Conservation (phyloP, 2,888 invertebrate species). For the Tridacna crocea region DNA sequence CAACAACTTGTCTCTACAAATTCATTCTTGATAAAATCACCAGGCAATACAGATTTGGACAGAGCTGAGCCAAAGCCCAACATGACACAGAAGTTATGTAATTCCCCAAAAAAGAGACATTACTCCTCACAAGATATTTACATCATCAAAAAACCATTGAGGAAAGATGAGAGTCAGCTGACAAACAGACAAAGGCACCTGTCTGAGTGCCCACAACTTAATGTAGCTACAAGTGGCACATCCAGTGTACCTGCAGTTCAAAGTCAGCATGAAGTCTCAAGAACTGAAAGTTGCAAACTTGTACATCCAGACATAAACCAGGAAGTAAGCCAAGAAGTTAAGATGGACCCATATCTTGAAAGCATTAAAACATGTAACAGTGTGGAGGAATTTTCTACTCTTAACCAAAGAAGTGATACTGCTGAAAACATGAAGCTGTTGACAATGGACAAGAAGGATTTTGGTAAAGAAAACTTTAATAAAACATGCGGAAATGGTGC, state of each 20-base stretch:
- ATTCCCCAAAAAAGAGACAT: conserved; percentile 30
- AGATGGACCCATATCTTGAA: neutral
- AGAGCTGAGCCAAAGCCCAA: no score
- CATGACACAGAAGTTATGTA: neutral
- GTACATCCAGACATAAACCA: neutral
- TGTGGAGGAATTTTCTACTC: neutral
- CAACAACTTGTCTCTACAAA: no score
- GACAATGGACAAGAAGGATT: neutral
- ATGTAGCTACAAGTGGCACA: neutral
- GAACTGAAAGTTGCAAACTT: neutral
- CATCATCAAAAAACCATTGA: neutral
- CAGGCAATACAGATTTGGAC: no score
- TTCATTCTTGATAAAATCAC: no score
- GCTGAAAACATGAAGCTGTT: neutral
- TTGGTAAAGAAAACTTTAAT: neutral
- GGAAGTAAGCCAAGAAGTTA: neutral
- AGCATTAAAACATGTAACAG: neutral
- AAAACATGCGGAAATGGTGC: neutral
- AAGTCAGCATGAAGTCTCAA: neutral
- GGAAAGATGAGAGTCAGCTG: neutral
- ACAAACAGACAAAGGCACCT: conserved; percentile 8
- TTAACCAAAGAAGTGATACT: neutral
- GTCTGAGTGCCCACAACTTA: neutral
- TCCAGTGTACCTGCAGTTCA: neutral
- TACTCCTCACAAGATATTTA: conserved; percentile 18